Base-by-base conservation (phyloP, 2,888 invertebrate genomes). In the Dryomyza anilis region DNA sequence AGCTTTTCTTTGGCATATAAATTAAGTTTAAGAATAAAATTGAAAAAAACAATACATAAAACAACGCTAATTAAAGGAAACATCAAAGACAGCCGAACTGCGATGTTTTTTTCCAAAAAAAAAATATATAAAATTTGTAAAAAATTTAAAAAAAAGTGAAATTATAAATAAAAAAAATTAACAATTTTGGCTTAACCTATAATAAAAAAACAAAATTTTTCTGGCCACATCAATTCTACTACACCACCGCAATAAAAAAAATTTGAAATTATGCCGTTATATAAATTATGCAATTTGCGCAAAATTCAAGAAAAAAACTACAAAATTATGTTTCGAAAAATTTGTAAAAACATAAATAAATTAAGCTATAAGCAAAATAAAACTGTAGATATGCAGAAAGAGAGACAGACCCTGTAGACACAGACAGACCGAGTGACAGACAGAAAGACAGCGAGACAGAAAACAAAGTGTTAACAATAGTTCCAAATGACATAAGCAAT, bases 51-150 rank as follows among this genome's bases (percentile, higher is more conserved):
- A 57, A 66, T 12, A 56, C 43, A 48, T 30, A 57, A 16, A 33
- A 56, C 36, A 39, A 55, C 14, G 33, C 23, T 16, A 29, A 19
- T 56, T 43, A 43, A 25, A 27, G 16, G 7, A 58, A 45, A 25
- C 52, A 52, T 30, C 36, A 52, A 55, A 58, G 58, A 67, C 65
- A 67, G 67, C 60, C 65, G 58, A 65, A 67, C 67, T 67, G 67
- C 67, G 67, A 67, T 67, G 48, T 66, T 65, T 70, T 69, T 65
- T 66, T 73, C 65, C 63, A 53, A 67, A 63, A 6, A 71, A 48
- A 58, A 67, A 56, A 25, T 6, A 43, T n/a, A n/a, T n/a, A n/a
- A n/a, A n/a, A n/a, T n/a, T n/a, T n/a, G n/a, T n/a, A n/a, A n/a
- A n/a, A n/a, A n/a, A n/a, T n/a, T n/a, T n/a, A n/a, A n/a, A n/a